Evolutionary conservation across 2,113 vertebrate species (phyloP).

Genomic region (Arenaria interpres): DNA sequence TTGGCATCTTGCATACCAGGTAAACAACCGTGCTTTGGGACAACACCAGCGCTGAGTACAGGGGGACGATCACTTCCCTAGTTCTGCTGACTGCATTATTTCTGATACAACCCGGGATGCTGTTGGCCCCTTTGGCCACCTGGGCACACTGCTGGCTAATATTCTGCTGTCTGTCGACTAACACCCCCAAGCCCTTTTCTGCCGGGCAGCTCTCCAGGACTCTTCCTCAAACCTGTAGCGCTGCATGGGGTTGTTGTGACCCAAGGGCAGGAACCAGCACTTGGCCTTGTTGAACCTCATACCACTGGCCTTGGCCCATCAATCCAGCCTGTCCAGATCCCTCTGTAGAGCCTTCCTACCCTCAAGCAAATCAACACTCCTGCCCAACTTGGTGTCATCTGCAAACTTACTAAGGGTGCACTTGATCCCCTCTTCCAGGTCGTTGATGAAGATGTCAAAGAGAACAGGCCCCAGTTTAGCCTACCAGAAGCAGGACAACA

Average conservation of each 20-base stretch:
- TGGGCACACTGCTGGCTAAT: not conserved
- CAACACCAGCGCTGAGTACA: not conserved
- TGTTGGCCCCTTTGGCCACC: not conserved
- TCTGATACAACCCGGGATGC: not conserved
- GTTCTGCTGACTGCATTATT: not conserved
- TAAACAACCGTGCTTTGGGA: not conserved
- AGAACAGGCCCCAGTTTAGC: not conserved
- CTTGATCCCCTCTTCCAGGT: not conserved
- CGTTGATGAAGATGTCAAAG: not conserved
- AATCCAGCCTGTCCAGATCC: not conserved
- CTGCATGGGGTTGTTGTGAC: not conserved
- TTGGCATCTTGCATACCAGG: not conserved
- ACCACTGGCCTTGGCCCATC: not conserved
- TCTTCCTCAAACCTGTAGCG: not conserved
- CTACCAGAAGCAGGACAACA: not conserved
- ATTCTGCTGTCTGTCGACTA: not conserved
- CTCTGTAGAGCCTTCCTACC: not conserved
- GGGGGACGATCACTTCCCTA: not conserved
- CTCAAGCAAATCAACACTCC: not conserved
- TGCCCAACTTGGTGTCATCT: not conserved
- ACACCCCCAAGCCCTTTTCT: not conserved
- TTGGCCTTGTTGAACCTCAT: not conserved
- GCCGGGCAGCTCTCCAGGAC: not conserved
- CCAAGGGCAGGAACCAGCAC: not conserved
- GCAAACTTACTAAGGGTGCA: not conserved